Percentiles rank a stretch among this genome's conserved stretches.
These are phyloP conservation scores for Heterodera carotae DNA, from an alignment of 1,140 invertebrate species.

Conservation along the genomic window DNA sequence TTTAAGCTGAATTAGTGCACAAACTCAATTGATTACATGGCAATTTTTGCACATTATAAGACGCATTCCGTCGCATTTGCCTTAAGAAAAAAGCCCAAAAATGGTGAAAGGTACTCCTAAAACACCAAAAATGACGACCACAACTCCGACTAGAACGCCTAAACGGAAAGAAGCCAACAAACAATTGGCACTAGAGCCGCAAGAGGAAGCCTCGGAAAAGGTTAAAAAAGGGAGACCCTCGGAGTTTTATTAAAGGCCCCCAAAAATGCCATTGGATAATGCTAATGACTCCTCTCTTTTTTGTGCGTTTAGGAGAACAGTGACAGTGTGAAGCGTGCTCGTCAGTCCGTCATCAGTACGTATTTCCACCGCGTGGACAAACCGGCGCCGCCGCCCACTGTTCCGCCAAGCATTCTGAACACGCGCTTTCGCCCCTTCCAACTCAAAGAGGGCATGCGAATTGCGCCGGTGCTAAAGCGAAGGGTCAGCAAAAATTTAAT, in stretches of 20 bases:
- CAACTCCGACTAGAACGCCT: not conserved
- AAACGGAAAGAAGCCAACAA: not conserved
- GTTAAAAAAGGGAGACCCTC: not conserved
- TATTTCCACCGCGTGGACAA: constrained; percentile 22
- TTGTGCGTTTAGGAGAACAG: not conserved
- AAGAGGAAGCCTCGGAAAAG: not conserved
- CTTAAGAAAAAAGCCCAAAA: not conserved
- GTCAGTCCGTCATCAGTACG: constrained; percentile 4
- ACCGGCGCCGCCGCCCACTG: constrained; percentile 22
- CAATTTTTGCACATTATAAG: too few relatives aligned
- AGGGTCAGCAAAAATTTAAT: not conserved
- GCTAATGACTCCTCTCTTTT: too few relatives aligned
- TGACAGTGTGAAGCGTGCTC: not conserved
- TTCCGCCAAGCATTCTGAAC: constrained; percentile 17
- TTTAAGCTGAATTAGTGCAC: too few relatives aligned
- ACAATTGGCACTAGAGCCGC: not conserved
- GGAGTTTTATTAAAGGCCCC: too few relatives aligned
- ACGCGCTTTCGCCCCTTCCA: constrained; percentile 19
- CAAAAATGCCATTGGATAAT: not conserved
- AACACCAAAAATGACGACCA: not conserved
- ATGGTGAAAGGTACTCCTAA: not conserved
- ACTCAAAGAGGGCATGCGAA: constrained; percentile 19
- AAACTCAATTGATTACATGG: too few relatives aligned
- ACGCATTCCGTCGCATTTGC: too few relatives aligned
- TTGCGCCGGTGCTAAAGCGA: constrained; percentile 15